Base-by-base conservation (phyloP, 2,113 vertebrate genomes). In the Actenoides lindsayi region DNA sequence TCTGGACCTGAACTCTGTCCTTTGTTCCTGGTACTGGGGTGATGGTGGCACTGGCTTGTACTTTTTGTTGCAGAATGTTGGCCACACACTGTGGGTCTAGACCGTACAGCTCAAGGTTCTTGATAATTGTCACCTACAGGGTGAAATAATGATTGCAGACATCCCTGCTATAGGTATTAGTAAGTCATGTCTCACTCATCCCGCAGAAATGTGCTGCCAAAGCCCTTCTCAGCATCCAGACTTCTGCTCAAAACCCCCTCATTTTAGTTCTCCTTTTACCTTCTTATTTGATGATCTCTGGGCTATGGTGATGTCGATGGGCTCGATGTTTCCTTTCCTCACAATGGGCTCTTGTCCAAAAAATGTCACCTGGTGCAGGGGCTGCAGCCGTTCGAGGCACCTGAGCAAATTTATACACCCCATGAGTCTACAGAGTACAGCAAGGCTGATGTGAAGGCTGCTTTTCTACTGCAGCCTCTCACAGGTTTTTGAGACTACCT, bases 211-310 rank as follows among this genome's bases (percentile, higher is more conserved):
- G 4, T 90, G 82, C 16, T 71, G 74, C 74, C 48, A 83, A n/a
- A 80, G 63, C 59, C 70, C 50, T 59, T 67, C 83, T 62, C 19
- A 14, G 33, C 31, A 35, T 30, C 57, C 54, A 30, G n/a, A 37
- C 9, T 64, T 67, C 54, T 71, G 28, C 54, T 80, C 50, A 51
- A 31, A 13, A 2, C 0, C 6, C n/a, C 5, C 1, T 31, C 2
- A 9, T 37, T 59, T 33, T 2, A 62, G 6, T 19, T 85, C 31
- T 33, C 13, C 9, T 46, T 23, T 97, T 96, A 99, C 99, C 99
- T 99, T 99, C 97, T 99, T 99, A 96, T 99, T 99, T 17, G 98
- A 99, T 35, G 98, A 98, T 84, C 99, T 98, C 94, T 99, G 99
- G 48, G 98, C 99, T 89, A 99, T 83, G 48, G 97, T 98, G 91